phyloP scores from a whole-genome alignment of 2,113 vertebrate species.

The Apodemus speciosus region DNA sequence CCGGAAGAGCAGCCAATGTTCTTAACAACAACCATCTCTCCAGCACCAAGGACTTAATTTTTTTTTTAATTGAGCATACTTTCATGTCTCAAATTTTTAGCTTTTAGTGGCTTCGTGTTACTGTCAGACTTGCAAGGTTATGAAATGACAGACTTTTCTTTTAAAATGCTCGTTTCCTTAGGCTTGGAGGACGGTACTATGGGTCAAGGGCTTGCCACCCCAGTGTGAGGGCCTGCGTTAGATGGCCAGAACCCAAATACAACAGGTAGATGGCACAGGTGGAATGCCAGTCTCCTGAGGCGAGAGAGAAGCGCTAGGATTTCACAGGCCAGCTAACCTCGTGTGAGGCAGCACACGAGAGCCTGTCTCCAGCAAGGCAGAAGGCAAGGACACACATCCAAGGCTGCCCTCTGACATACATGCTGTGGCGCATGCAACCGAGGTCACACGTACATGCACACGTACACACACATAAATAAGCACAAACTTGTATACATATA shows the following conservation, averaged over 20 bases:
- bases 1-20: not conserved
- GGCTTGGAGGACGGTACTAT: not conserved
- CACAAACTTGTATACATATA: not conserved
- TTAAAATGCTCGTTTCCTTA: not conserved
- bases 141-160: constrained; percentile 44
- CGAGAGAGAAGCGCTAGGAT: rapidly evolving
- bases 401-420: not conserved
- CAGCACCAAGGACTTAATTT: not conserved
- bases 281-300: not conserved
- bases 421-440: not conserved
- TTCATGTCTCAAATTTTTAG: constrained; percentile 34
- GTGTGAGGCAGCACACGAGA: not conserved
- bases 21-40: not conserved
- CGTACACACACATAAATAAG: not conserved
- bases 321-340: not conserved
- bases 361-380: not conserved
- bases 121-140: not conserved
- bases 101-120: not conserved
- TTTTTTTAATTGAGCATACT: not conserved
- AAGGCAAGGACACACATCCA: not conserved
- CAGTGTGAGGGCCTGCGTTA: not conserved
- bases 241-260: not conserved
- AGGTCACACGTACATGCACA: not conserved
- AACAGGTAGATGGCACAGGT: too few relatives aligned
- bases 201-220: not conserved